These are phyloP conservation scores for Amiota communis DNA, from an alignment of 2,888 invertebrate species.

Conservation along the genomic window DNA sequence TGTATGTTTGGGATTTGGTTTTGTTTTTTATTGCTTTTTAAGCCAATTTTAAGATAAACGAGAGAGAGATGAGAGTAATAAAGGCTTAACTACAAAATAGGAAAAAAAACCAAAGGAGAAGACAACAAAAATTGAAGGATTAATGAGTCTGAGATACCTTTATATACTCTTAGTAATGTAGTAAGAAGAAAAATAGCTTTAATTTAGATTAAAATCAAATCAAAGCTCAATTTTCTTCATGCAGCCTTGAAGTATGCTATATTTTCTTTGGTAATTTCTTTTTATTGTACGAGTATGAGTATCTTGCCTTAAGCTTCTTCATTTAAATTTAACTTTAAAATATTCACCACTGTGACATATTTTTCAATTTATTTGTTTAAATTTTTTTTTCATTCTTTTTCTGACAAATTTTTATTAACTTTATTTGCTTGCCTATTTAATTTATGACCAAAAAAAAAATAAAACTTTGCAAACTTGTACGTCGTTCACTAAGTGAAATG, in stretches of 20 bases:
- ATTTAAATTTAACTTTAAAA: no score
- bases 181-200: no score
- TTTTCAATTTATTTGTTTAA: slow-evolving; percentile 4
- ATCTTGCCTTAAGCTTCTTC: neutral
- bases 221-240: neutral
- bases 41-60: slow-evolving; percentile 42
- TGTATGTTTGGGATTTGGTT: slow-evolving; percentile 60
- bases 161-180: no score
- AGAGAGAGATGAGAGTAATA: no score
- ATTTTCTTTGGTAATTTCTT: neutral
- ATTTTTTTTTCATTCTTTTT: neutral
- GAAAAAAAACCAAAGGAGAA: no score
- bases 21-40: slow-evolving; percentile 65
- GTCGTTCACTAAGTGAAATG: no score
- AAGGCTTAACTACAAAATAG: no score
- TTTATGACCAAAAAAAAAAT: slow-evolving; percentile 42
- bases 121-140: no score
- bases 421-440: slow-evolving; percentile 36
- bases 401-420: slow-evolving; percentile 40
- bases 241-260: neutral
- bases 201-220: neutral
- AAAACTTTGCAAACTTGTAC: neutral
- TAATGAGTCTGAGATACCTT: no score
- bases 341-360: neutral
- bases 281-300: neutral